Evolutionary conservation across 1,140 invertebrate genomes (phyloP).

Genomic region (Arctopsyche grandis): DNA sequence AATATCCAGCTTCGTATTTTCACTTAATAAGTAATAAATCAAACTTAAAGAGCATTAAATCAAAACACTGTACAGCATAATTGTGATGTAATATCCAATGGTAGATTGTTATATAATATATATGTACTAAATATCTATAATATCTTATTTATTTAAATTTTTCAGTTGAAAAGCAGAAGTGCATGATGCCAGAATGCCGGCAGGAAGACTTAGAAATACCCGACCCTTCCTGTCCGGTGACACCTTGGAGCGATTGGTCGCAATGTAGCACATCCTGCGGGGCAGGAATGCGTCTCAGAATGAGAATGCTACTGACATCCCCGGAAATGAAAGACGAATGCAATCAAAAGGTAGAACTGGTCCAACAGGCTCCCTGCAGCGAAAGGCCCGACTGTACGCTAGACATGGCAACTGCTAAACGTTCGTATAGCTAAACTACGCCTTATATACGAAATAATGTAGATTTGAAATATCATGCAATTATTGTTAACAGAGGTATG

Average conservation of each 20-base stretch:
- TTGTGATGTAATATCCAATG: no score
- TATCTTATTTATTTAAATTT: background rate
- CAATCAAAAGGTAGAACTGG: conserved; percentile 69
- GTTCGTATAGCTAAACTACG: conserved; percentile 59
- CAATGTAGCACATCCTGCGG: conserved; percentile 84
- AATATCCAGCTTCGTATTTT: no score
- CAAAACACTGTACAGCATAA: no score
- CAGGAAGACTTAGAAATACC: conserved; percentile 65
- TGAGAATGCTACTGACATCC: conserved; percentile 73
- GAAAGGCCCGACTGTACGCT: conserved; percentile 75
- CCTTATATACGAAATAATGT: no score
- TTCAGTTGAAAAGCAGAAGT: conserved; percentile 78
- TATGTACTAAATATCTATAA: background rate
- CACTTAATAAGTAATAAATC: no score
- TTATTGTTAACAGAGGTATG: conserved; percentile 73
- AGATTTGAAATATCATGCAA: background rate
- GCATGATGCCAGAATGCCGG: conserved; percentile 73
- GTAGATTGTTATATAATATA: background rate
- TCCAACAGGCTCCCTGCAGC: conserved; percentile 73
- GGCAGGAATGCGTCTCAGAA: conserved; percentile 76
- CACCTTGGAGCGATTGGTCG: conserved; percentile 82
- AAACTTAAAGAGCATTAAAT: no score
- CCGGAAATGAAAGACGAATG: conserved; percentile 70
- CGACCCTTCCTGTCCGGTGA: conserved; percentile 73
- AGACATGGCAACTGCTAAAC: conserved; percentile 78